Percentiles rank a stretch among this genome's conserved stretches.
These are phyloP conservation scores for Archaeoteleia sp. DNA, from an alignment of 2,888 invertebrate genomes.

Conservation along the genomic window DNA sequence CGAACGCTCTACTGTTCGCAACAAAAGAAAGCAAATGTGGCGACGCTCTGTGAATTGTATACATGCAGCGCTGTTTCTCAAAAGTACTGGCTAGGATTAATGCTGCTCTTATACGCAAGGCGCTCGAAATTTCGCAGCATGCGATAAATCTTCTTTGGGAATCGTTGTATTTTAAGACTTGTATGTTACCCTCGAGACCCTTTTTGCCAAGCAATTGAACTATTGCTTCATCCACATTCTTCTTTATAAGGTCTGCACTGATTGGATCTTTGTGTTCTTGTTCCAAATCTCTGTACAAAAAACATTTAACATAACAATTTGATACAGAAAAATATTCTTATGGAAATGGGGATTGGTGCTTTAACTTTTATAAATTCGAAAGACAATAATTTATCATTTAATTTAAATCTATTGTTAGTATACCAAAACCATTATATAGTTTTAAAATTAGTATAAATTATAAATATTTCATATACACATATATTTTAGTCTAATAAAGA, in stretches of 20 bases:
- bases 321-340: too few species aligned
- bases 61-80: constrained; percentile 76
- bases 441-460: too few species aligned
- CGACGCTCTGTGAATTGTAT: constrained; percentile 77
- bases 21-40: constrained; percentile 71
- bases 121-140: constrained; percentile 77
- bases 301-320: constrained; percentile 14
- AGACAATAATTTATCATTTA: too few species aligned
- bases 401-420: too few species aligned
- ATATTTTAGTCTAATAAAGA: too few species aligned
- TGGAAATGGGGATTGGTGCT: too few species aligned
- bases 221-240: constrained; percentile 77
- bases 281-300: constrained; percentile 75
- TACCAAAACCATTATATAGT: too few species aligned
- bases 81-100: constrained; percentile 76
- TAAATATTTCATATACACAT: too few species aligned
- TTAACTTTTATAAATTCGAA: too few species aligned
- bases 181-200: constrained; percentile 76
- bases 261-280: constrained; percentile 71
- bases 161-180: constrained; percentile 78
- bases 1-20: constrained; percentile 65
- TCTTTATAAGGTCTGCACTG: constrained; percentile 77
- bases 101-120: constrained; percentile 78
- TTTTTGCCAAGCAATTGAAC: constrained; percentile 78
- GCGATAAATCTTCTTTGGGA: constrained; percentile 76